phyloP scores from a whole-genome alignment of 2,888 invertebrate species.

The Chironomus tentans region DNA sequence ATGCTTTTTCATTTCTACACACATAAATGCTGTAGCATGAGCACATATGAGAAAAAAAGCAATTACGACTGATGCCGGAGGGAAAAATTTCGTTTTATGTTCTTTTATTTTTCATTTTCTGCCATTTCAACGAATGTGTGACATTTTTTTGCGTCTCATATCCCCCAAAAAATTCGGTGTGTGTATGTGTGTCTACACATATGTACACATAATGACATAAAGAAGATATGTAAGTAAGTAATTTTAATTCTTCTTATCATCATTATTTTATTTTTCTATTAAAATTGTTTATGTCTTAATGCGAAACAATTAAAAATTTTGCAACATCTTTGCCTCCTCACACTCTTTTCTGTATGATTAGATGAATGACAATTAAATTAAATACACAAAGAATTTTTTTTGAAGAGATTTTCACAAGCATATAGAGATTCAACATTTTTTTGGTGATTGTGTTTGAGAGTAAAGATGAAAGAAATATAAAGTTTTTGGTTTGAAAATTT shows the following conservation, averaged over 20 bases:
- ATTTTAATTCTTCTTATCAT: neutral
- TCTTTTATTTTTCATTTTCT: neutral
- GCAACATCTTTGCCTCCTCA: no score
- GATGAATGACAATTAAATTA: no score
- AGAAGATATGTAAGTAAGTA: no score
- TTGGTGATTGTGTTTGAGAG: no score
- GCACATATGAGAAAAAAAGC: neutral
- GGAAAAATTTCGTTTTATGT: slow-evolving; percentile 3
- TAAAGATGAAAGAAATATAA: no score
- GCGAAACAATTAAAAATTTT: slow-evolving; percentile 5
- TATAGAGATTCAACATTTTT: no score
- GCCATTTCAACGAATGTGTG: neutral
- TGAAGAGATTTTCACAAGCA: neutral
- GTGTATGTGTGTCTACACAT: no score
- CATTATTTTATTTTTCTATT: neutral
- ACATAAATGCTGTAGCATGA: neutral
- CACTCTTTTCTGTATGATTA: no score
- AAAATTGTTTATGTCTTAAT: slow-evolving; percentile 9
- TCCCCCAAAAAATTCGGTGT: no score
- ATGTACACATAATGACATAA: no score
- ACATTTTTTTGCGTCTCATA: neutral
- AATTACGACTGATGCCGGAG: slow-evolving; percentile 16
- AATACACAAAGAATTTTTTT: neutral
- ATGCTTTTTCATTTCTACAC: neutral
- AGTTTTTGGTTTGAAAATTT: no score